Evolutionary conservation across 2,888 invertebrate species (phyloP).

Genomic region (Pristionchus fissidentatus): DNA sequence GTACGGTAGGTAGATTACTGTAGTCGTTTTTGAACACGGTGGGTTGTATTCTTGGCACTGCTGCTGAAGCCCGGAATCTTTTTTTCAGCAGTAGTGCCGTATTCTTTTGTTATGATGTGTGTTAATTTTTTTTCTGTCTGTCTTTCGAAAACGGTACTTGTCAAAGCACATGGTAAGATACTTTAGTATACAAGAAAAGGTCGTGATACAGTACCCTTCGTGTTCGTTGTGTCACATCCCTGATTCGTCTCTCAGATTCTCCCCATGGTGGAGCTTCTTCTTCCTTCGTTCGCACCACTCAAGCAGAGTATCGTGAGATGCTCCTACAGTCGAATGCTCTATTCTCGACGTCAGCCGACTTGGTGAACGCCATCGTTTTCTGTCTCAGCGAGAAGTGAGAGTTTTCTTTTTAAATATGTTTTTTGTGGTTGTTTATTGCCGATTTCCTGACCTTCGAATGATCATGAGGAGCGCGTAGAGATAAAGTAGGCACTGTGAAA

Average conservation of each 20-base stretch:
- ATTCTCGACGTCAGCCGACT: constrained; percentile 63
- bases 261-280: constrained; percentile 8
- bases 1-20: too few relatives aligned
- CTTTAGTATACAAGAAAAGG: too few relatives aligned
- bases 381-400: constrained; percentile 68
- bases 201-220: too few relatives aligned
- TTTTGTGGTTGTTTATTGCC: not conserved
- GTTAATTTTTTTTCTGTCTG: too few relatives aligned
- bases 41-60: too few relatives aligned
- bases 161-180: too few relatives aligned
- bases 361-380: constrained; percentile 69
- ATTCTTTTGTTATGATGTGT: too few relatives aligned
- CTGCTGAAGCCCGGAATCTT: too few relatives aligned
- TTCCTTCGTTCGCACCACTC: constrained; percentile 37
- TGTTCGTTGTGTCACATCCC: not conserved
- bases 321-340: constrained; percentile 61
- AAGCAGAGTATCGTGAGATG: constrained; percentile 63
- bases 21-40: too few relatives aligned
- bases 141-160: too few relatives aligned
- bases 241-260: not conserved
- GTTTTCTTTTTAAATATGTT: not conserved
- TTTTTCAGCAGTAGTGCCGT: too few relatives aligned
- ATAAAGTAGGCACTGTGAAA: not conserved
- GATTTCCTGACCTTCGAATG: not conserved
- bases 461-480: not conserved